phyloP scores from a whole-genome alignment of 1,140 invertebrate species.

The Sipha flava region DNA sequence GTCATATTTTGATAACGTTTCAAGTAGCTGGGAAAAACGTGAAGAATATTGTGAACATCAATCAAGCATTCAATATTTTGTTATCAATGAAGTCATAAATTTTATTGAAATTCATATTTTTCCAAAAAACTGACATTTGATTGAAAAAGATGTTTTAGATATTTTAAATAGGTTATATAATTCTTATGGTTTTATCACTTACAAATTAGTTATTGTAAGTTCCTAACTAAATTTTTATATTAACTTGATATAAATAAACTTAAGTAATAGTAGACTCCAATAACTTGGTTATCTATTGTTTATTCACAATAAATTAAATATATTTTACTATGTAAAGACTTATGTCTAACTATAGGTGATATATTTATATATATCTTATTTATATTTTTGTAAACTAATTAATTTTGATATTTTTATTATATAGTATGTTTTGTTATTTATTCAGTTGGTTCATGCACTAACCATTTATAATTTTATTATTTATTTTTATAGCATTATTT shows the following conservation, averaged over 20 bases:
- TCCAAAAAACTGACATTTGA: not conserved
- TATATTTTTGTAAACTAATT: not conserved
- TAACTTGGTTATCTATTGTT: too few relatives aligned
- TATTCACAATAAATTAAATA: too few relatives aligned
- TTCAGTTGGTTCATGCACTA: not conserved
- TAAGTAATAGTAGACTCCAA: too few relatives aligned
- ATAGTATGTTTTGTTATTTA: not conserved
- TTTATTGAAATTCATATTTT: not conserved
- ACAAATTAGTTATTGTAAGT: too few relatives aligned
- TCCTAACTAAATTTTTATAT: too few relatives aligned
- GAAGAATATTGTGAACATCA: not conserved
- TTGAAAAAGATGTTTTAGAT: too few relatives aligned
- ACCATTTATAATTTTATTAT: not conserved
- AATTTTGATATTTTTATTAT: not conserved
- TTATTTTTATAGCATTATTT: not conserved
- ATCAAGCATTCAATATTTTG: not conserved
- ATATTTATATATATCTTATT: too few relatives aligned
- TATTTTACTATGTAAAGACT: too few relatives aligned
- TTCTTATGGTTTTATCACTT: too few relatives aligned
- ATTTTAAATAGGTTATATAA: too few relatives aligned
- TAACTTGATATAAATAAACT: too few relatives aligned
- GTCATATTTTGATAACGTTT: not conserved
- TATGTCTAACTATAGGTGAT: not conserved
- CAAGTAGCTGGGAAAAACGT: not conserved
- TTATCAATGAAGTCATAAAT: not conserved